Evolutionary conservation across 2,797 vertebrate genomes (phyloP).

Genomic region (Sebastes baramenuke): DNA sequence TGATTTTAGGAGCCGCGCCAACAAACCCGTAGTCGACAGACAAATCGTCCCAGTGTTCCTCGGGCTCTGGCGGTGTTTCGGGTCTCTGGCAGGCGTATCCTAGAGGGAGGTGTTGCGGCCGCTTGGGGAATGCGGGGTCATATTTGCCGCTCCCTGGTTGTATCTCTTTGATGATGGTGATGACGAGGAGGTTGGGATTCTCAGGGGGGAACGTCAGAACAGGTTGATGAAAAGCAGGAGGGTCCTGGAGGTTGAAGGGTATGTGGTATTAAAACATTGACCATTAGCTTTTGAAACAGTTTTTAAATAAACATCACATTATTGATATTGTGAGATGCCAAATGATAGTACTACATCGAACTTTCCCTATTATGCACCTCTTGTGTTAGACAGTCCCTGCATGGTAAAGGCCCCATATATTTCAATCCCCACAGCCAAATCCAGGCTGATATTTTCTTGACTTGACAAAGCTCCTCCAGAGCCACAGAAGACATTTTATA

Average conservation of each 20-base stretch:
- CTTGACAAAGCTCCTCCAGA: not conserved
- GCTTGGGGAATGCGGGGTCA: not conserved
- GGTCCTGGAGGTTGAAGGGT: slow-evolving; percentile 31
- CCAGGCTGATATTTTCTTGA: not conserved
- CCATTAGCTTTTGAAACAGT: not conserved
- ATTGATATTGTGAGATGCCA: not conserved
- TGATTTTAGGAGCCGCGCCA: rapidly evolving
- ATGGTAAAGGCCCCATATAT: not conserved
- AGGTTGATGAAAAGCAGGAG: not conserved
- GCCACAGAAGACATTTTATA: too few relatives aligned
- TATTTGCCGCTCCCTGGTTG: rapidly evolving
- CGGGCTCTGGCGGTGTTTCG: rapidly evolving
- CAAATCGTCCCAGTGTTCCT: slow-evolving; percentile 8
- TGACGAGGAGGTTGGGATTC: not conserved
- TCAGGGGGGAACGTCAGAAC: slow-evolving; percentile 19
- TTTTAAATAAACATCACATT: not conserved
- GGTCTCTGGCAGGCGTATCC: slow-evolving; percentile 19
- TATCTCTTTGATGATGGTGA: not conserved
- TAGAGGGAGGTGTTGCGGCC: rapidly evolving
- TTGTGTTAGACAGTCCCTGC: not conserved
- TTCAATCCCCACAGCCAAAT: not conserved
- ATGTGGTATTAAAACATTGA: not conserved
- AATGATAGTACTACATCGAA: not conserved
- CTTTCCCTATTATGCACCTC: not conserved
- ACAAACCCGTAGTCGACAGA: slow-evolving; percentile 46